Evolutionary conservation across 2,888 invertebrate genomes (phyloP).

Genomic region (Acanthosepion lycidas): DNA sequence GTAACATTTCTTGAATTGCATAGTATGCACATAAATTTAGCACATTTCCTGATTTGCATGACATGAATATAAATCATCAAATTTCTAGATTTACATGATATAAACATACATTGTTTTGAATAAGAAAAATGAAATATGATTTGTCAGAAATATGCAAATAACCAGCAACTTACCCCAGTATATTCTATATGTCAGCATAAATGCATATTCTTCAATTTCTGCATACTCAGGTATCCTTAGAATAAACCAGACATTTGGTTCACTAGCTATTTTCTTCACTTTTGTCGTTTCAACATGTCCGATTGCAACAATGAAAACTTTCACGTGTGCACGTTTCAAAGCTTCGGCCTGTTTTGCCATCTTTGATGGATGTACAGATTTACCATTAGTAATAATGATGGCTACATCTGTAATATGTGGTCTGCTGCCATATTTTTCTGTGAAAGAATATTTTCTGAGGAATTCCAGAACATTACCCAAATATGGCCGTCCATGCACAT

Average conservation of each 20-base stretch:
- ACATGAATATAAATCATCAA: too few relatives aligned
- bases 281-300: background rate
- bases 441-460: background rate
- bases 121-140: too few relatives aligned
- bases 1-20: too few relatives aligned
- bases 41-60: too few relatives aligned
- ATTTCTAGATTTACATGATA: too few relatives aligned
- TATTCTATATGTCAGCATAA: background rate
- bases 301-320: background rate
- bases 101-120: too few relatives aligned
- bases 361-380: background rate
- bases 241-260: background rate
- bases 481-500: background rate
- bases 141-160: too few relatives aligned
- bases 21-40: too few relatives aligned
- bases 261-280: background rate
- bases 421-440: background rate
- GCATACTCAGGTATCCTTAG: background rate
- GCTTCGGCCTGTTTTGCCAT: background rate
- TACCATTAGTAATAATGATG: background rate
- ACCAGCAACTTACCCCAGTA: background rate
- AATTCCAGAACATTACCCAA: background rate
- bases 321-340: background rate
- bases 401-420: background rate
- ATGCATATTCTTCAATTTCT: background rate